Evolutionary conservation across 1,140 invertebrate genomes (phyloP), one percentile per base, ranked within the genome.

Genomic region (Plectrocnemia conspersa): DNA sequence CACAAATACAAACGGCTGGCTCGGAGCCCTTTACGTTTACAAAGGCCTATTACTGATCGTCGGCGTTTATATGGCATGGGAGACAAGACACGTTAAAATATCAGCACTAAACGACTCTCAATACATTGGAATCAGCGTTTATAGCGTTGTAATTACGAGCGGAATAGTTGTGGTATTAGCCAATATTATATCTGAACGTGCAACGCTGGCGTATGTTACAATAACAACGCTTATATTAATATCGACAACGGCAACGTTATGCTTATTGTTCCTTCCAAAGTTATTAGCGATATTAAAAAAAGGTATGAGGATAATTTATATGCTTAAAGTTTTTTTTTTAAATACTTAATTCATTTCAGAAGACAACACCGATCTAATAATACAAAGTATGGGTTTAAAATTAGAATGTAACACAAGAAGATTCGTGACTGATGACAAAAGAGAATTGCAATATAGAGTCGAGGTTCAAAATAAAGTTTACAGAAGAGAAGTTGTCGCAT

Each of bases 61-160:
- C 55, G 91, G 91, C 0, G 90, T 94, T 35, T 98, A 97, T 72
- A 89, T 98, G 82, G 95, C 95, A 0, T 98, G 95, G 95, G 93
- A 98, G 77, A 98, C 95, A 10, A 83, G 94, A 42, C 88, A 95
- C 64, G 93, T 98, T 0, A 96, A 91, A 69, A 94, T 98, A 62
- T 89, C 93, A n/a, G 93, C 93, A 0, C 73, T 98, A 7, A 98
- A 98, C 68, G 96, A 98, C 71, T 96, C 92, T 11, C 93, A 97
- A 68, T 96, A 97, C 70, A 97, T 98, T 59, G 89, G 89, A 2
- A 84, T 94, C 66, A 92, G 88, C 59, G 91, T 96, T 1, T 95
- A 96, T 68, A 91, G 88, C 44, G 90, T 92, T 1, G 89, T 95
- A 11, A 88, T 94, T 52, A 91, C 88, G 22, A 89, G 88, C 36